phyloP scores from a whole-genome alignment of 2,113 vertebrate genomes.

The Burhinus oedicnemus region DNA sequence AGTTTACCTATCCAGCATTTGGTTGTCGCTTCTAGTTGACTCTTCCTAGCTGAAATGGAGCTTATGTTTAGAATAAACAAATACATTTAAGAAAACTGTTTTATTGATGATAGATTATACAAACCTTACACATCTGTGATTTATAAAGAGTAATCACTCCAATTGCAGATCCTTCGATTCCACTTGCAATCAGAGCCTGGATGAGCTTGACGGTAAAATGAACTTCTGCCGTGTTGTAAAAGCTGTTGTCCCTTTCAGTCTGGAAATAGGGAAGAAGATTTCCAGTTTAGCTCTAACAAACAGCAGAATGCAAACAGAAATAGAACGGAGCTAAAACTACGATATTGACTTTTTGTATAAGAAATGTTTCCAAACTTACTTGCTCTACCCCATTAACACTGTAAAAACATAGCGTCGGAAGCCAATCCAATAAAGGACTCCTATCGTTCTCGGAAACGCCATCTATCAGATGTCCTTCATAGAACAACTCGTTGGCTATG shows the following conservation, averaged over 20 bases:
- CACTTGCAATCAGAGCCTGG: constrained; percentile 75
- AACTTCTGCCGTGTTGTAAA: constrained; percentile 79
- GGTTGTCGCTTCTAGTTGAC: not conserved
- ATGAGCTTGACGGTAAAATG: constrained; percentile 79
- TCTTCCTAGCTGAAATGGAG: not conserved
- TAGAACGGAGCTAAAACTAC: not conserved
- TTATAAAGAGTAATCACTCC: constrained; percentile 84
- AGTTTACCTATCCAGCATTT: not conserved
- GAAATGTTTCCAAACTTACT: constrained; percentile 40
- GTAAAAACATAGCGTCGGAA: constrained; percentile 82
- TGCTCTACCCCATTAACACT: constrained; percentile 76
- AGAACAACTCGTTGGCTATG: constrained; percentile 79
- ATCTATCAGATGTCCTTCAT: constrained; percentile 69
- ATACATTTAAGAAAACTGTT: not conserved
- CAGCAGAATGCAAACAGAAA: not conserved
- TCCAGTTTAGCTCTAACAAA: not conserved
- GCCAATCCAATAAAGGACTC: constrained; percentile 74
- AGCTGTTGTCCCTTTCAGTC: constrained; percentile 79
- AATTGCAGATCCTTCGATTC: constrained; percentile 69
- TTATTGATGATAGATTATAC: not conserved
- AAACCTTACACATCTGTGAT: constrained; percentile 82
- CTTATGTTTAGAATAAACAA: not conserved
- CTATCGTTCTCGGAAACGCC: constrained; percentile 72
- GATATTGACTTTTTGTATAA: not conserved
- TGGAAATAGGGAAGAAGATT: constrained; percentile 32